phyloP scores from a whole-genome alignment of 2,888 invertebrate genomes.

The Tipula helvola region DNA sequence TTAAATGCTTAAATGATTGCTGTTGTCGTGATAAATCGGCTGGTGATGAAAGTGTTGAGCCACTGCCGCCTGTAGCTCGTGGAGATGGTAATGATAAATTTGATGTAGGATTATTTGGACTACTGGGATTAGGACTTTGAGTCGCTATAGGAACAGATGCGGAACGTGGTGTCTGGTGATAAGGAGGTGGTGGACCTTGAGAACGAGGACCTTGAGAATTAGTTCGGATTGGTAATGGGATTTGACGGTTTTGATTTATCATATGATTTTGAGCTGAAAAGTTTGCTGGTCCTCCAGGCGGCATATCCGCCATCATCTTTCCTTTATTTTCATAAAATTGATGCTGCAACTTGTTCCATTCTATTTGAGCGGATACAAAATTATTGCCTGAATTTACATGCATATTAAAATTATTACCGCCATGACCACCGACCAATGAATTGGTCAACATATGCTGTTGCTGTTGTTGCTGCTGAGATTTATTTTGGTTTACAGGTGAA shows the following conservation, averaged over 20 bases:
- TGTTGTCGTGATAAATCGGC: slow-evolving; percentile 41
- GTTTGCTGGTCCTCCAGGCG: background rate
- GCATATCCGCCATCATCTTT: slow-evolving; percentile 21
- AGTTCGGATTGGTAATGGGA: slow-evolving; percentile 14
- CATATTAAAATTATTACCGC: slow-evolving; percentile 14
- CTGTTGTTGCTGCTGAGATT: background rate
- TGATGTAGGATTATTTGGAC: slow-evolving; percentile 57
- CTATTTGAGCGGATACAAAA: slow-evolving; percentile 53
- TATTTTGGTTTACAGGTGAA: background rate
- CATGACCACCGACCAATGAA: slow-evolving; percentile 13
- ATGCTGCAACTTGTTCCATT: slow-evolving; percentile 85
- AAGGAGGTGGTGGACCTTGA: slow-evolving; percentile 68
- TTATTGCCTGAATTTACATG: slow-evolving; percentile 16
- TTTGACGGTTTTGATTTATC: slow-evolving; percentile 6
- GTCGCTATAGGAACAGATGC: slow-evolving; percentile 62
- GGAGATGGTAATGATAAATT: slow-evolving; percentile 64
- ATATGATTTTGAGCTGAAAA: background rate
- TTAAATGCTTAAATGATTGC: slow-evolving; percentile 6
- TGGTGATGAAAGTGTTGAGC: slow-evolving; percentile 57
- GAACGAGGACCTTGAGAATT: slow-evolving; percentile 33
- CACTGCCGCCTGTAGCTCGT: slow-evolving; percentile 36
- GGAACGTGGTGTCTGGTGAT: slow-evolving; percentile 59
- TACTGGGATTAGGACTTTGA: slow-evolving; percentile 59
- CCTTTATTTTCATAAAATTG: slow-evolving; percentile 64
- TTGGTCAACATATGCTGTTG: slow-evolving; percentile 13